Conservation (phyloP, 2,888 invertebrate species). For the Euphydryas editha region DNA sequence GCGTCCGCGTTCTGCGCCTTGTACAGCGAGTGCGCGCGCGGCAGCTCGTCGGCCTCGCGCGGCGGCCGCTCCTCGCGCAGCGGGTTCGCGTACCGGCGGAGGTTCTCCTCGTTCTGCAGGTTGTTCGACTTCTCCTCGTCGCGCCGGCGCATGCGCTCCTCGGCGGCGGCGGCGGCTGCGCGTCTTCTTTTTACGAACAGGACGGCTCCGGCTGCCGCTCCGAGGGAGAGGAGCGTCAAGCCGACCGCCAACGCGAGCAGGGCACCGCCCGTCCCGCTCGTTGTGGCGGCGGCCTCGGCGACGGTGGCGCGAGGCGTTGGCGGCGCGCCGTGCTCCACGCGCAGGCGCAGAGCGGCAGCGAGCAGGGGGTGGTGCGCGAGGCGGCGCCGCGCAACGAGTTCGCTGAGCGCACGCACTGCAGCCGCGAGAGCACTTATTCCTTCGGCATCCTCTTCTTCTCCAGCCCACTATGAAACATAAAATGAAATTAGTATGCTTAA, state of each 20-base stretch:
- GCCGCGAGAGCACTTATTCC: slow-evolving; percentile 58
- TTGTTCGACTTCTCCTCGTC: slow-evolving; percentile 96
- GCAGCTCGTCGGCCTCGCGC: slow-evolving; percentile 80
- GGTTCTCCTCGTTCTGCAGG: slow-evolving; percentile 94
- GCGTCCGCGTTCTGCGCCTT: slow-evolving; percentile 94
- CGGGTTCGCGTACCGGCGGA: slow-evolving; percentile 92
- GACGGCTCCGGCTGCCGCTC: slow-evolving; percentile 60
- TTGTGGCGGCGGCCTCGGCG: slow-evolving; percentile 87
- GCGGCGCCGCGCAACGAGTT: slow-evolving; percentile 69
- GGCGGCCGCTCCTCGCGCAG: slow-evolving; percentile 85
- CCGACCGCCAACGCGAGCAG: slow-evolving; percentile 47
- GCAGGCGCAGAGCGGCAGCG: slow-evolving; percentile 69
- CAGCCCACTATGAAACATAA: slow-evolving; percentile 64
- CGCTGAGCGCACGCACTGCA: slow-evolving; percentile 69
- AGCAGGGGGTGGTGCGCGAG: slow-evolving; percentile 69
- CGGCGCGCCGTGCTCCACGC: slow-evolving; percentile 53
- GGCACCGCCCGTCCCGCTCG: slow-evolving; percentile 58
- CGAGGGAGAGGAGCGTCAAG: slow-evolving; percentile 47
- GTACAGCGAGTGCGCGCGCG: slow-evolving; percentile 87
- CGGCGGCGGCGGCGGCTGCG: slow-evolving; percentile 51
- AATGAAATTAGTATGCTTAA: neutral
- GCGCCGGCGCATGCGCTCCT: slow-evolving; percentile 78
- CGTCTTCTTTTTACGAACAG: slow-evolving; percentile 51
- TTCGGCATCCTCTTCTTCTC: slow-evolving; percentile 65
- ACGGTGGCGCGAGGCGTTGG: slow-evolving; percentile 77